Evolutionary conservation across 1,140 invertebrate species (phyloP), one percentile per base, ranked within the genome.

Genomic region (Macrosteles quadrilineatus): DNA sequence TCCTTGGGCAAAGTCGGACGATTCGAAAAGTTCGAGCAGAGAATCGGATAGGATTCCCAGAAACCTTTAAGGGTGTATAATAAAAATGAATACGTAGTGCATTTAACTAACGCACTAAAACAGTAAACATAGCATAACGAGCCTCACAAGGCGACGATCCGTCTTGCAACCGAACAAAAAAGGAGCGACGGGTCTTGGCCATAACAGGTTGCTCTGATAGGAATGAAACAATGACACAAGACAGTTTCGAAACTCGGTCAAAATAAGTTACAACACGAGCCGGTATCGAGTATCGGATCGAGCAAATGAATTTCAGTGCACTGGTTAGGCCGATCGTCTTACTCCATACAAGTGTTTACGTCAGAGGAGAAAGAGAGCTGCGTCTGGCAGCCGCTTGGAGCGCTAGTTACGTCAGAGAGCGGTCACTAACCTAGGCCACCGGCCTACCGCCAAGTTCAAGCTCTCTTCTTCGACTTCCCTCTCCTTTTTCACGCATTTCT

Each of bases 391-490:
- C 63, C 36, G 63, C 63, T 23, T 19, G 11, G 63, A 29, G 59
- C 47, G 47, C 14, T 21, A 59, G 59, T 66, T 66, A 36, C 63
- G 21, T 66, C 63, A 66, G n/a, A n/a, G n/a, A n/a, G 17, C 30
- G 63, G 32, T 66, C 63, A 43, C 32, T 43, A 30, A 66, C 63
- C 63, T 66, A 66, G 25, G 32, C 40, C 63, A 43, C 63, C 31
- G 36, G 25, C 63, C 40, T 36, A 43, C 63, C 31, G 36, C 36
- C 63, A 66, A 66, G 63, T 66, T 66, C 63, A 66, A 66, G 40
- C 63, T 25, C n/a, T n/a, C n/a, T 25, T 27, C 36, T 64, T 17
- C 12, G 19, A 85, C 89, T 90, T 82, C 98, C 97, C 92, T 92
- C 80, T 96, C 47, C 21, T 53, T 4, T 6, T 21, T 43, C 36